Percentiles rank a stretch among this genome's conserved stretches.
Evolutionary conservation across 53 echinoderm and acorn worm genomes (phyloP).

Genomic region (Echinarachnius parma): DNA sequence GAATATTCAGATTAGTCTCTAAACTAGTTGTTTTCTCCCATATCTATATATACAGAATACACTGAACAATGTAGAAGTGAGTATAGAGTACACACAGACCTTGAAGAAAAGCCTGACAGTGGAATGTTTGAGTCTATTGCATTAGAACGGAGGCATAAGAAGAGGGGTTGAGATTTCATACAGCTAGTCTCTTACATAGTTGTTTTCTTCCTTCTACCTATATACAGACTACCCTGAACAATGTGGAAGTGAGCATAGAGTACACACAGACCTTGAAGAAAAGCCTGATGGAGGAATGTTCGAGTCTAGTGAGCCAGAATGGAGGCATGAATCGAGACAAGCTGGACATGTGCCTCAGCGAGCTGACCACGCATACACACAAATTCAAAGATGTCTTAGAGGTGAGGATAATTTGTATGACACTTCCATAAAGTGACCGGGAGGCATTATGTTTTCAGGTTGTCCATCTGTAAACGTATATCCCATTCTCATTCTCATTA

Average conservation of each 20-base stretch:
- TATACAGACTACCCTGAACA: constrained; percentile 97
- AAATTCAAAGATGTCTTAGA: constrained; percentile 98
- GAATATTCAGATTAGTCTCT: too few species aligned
- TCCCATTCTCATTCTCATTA: too few species aligned
- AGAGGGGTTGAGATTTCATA: too few species aligned
- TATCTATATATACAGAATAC: constrained; percentile 63
- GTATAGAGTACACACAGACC: constrained; percentile 87
- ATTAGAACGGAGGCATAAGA: too few species aligned
- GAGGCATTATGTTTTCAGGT: too few species aligned
- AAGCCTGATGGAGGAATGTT: constrained; percentile 76
- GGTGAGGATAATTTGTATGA: too few species aligned
- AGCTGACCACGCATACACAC: constrained; percentile 83
- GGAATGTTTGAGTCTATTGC: constrained; percentile 74
- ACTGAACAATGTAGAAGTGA: constrained; percentile 94
- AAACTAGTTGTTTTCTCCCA: constrained; percentile 23
- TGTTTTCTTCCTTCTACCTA: too few species aligned
- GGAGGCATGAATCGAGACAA: constrained; percentile 67
- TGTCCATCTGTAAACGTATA: too few species aligned
- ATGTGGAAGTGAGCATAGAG: constrained; percentile 94
- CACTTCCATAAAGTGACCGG: too few species aligned
- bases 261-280: constrained; percentile 82
- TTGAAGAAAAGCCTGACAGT: constrained; percentile 68
- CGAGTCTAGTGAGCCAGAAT: constrained; percentile 56
- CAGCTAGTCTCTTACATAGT: too few species aligned
- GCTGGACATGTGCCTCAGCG: constrained; percentile 84